phyloP scores from a whole-genome alignment of 2,113 vertebrate genomes.

The Python bivittatus region DNA sequence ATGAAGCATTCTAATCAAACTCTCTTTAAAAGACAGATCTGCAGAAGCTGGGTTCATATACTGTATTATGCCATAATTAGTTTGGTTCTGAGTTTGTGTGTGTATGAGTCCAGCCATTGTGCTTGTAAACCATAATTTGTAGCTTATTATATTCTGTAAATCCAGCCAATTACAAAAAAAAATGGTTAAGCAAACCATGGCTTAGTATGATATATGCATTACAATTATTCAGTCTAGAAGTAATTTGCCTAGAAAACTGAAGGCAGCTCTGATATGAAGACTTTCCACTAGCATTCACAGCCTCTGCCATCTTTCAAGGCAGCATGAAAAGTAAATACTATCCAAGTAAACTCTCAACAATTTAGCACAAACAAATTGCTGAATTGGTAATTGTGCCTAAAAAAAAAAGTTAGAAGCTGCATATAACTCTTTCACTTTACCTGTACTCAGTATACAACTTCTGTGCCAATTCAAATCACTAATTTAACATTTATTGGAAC shows the following conservation, averaged over 20 bases:
- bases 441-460: not conserved
- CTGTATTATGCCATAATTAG: not conserved
- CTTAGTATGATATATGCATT: too few species aligned
- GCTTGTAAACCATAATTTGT: not conserved
- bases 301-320: not conserved
- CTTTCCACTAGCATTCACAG: not conserved
- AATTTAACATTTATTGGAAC: not conserved
- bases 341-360: not conserved
- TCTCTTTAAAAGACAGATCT: not conserved
- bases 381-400: too few species aligned
- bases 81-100: not conserved
- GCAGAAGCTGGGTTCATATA: not conserved
- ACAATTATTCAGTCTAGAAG: too few species aligned
- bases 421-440: not conserved
- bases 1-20: not conserved
- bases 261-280: too few species aligned
- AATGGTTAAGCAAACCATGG: too few species aligned
- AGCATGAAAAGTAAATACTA: not conserved
- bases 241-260: too few species aligned
- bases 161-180: not conserved
- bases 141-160: not conserved
- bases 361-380: too few species aligned
- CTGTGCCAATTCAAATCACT: not conserved
- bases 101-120: not conserved
- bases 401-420: not conserved